Percentiles rank a stretch among this genome's conserved stretches.
These are phyloP conservation scores for Leucozona laternaria DNA, from an alignment of 2,888 invertebrate genomes.

Conservation along the genomic window DNA sequence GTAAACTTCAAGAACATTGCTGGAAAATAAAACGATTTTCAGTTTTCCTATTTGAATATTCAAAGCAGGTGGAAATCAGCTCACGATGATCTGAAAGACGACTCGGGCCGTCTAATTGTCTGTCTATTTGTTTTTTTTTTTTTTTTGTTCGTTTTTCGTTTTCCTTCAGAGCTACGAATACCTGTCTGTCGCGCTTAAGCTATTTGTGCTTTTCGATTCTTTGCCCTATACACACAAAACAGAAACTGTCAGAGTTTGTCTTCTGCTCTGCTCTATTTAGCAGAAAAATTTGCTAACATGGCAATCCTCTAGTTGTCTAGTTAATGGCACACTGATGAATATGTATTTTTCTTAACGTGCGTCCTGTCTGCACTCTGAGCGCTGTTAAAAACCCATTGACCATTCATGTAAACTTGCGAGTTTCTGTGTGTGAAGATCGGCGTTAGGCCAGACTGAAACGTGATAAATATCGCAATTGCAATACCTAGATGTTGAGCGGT, in stretches of 20 bases:
- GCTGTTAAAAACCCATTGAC: slow-evolving; percentile 58
- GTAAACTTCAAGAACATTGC: slow-evolving; percentile 72
- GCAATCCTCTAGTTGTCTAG: slow-evolving; percentile 57
- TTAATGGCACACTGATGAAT: slow-evolving; percentile 55
- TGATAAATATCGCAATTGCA: slow-evolving; percentile 67
- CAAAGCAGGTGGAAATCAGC: slow-evolving; percentile 75
- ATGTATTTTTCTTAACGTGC: slow-evolving; percentile 64
- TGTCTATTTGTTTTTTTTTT: slow-evolving; percentile 66
- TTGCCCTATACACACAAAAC: slow-evolving; percentile 47
- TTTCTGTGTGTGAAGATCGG: slow-evolving; percentile 67
- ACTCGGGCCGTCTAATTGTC: slow-evolving; percentile 74
- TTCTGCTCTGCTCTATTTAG: slow-evolving; percentile 70
- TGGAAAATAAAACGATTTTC: slow-evolving; percentile 69
- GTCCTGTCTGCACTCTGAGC: slow-evolving; percentile 52
- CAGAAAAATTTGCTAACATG: slow-evolving; percentile 61
- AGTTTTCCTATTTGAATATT: slow-evolving; percentile 74
- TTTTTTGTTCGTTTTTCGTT: neutral
- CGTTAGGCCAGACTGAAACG: slow-evolving; percentile 67
- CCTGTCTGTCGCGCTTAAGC: slow-evolving; percentile 37
- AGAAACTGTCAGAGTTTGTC: slow-evolving; percentile 43
- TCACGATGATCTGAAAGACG: slow-evolving; percentile 74
- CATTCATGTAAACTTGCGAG: slow-evolving; percentile 63
- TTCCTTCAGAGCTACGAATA: slow-evolving; percentile 13
- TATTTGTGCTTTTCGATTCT: slow-evolving; percentile 52
- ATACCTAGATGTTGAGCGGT: slow-evolving; percentile 11